These are phyloP conservation scores for Phoeniculus purpureus DNA, from an alignment of 2,797 vertebrate genomes.

Conservation along the genomic window DNA sequence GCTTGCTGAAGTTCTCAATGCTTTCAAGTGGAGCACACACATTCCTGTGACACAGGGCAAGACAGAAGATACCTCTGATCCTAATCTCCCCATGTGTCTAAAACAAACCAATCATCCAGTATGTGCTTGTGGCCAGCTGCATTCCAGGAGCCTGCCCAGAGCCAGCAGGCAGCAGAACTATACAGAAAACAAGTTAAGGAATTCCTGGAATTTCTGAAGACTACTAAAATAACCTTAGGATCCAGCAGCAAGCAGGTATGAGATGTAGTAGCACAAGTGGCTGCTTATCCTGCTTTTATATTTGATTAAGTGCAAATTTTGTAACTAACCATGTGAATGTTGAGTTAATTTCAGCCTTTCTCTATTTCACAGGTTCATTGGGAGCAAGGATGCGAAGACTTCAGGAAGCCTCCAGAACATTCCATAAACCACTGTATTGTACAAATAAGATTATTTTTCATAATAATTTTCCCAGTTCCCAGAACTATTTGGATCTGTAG, in stretches of 20 bases:
- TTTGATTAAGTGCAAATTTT: slow-evolving; percentile 9
- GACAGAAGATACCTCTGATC: neutral
- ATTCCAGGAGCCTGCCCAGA: slow-evolving; percentile 21
- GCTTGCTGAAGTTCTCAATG: neutral
- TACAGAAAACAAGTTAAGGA: neutral
- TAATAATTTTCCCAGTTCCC: neutral
- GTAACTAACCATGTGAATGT: neutral
- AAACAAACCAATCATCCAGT: neutral
- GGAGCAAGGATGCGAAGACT: neutral
- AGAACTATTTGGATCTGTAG: neutral
- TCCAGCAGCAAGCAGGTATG: neutral
- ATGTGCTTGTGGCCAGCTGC: neutral
- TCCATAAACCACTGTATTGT: neutral
- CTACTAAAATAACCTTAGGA: slow-evolving; percentile 4
- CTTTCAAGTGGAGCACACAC: neutral
- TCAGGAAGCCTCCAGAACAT: neutral
- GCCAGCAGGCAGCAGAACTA: neutral
- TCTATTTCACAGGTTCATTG: neutral
- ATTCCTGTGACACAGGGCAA: neutral
- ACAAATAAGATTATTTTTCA: neutral
- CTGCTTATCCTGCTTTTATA: neutral
- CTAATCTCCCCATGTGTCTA: neutral
- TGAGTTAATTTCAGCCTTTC: neutral
- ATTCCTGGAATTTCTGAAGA: slow-evolving; percentile 60
- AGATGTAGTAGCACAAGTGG: slow-evolving; percentile 31